Percentiles rank a stretch among this genome's conserved stretches.
phyloP scores from a whole-genome alignment of 2,888 invertebrate genomes.

The Polydrusus pterygomalis region DNA sequence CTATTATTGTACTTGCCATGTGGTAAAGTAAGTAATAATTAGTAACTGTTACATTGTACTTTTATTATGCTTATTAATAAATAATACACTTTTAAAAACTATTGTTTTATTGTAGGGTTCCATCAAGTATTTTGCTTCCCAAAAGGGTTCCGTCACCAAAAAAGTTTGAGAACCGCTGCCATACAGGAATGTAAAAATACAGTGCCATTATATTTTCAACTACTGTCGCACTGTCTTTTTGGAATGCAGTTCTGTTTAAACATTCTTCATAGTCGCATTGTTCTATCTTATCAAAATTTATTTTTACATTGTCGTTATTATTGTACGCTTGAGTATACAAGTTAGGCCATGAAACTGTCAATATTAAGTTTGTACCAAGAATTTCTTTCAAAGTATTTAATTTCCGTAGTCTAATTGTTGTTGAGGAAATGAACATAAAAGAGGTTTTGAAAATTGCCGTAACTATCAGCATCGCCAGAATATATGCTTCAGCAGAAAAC shows the following conservation, averaged over 20 bases:
- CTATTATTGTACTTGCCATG: no score
- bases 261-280: background rate
- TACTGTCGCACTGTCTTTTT: slow-evolving; percentile 4
- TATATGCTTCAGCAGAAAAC: background rate
- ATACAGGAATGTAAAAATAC: slow-evolving; percentile 7
- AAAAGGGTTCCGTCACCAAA: no score
- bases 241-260: background rate
- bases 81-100: no score
- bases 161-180: no score
- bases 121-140: no score
- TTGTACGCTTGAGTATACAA: background rate
- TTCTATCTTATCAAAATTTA: slow-evolving; percentile 1
- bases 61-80: no score
- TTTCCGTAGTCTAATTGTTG: slow-evolving; percentile 6
- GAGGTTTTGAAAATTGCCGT: slow-evolving; percentile 25
- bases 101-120: no score
- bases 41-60: no score
- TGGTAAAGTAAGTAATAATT: no score
- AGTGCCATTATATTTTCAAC: background rate
- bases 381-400: slow-evolving; percentile 5
- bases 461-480: slow-evolving; percentile 13
- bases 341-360: background rate
- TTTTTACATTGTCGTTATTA: background rate
- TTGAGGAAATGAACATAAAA: slow-evolving; percentile 5
- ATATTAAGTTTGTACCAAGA: background rate